Evolutionary conservation across 2,888 invertebrate genomes (phyloP).

Genomic region (Steinernema hermaphroditum): DNA sequence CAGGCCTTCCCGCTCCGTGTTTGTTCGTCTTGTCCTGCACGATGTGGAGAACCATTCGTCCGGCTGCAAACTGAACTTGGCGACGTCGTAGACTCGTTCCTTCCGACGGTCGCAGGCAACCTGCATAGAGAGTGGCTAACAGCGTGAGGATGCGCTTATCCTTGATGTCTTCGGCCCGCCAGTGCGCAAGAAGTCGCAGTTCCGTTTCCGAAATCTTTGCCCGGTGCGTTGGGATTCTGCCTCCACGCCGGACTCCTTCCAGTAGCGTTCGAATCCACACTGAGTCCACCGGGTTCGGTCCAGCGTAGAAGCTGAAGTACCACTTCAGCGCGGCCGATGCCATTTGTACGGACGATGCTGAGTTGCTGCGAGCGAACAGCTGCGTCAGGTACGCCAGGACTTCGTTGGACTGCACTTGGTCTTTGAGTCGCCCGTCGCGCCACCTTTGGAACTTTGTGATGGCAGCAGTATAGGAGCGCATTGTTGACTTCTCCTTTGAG

Average conservation of each 20-base stretch:
- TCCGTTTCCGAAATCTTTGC: not conserved
- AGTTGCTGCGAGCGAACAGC: not conserved
- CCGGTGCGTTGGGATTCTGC: not conserved
- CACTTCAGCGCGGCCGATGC: not conserved
- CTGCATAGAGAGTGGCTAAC: not conserved
- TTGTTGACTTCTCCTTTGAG: no score
- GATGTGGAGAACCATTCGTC: not conserved
- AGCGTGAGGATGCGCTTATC: not conserved
- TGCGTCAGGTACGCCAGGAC: not conserved
- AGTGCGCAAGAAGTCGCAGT: not conserved
- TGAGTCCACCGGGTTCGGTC: not conserved
- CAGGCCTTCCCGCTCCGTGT: not conserved
- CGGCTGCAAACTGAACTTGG: not conserved
- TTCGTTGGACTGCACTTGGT: not conserved
- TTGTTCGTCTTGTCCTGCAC: not conserved
- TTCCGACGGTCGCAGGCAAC: not conserved
- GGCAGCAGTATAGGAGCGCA: no score
- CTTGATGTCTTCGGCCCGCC: not conserved
- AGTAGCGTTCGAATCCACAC: not conserved
- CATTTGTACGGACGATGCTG: not conserved
- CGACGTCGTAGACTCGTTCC: not conserved
- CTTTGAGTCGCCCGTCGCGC: not conserved
- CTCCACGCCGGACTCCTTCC: not conserved
- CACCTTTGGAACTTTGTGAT: no score
- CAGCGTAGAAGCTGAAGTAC: not conserved